These are phyloP conservation scores for Helarctos malayanus DNA, from an alignment of 2,797 vertebrate species.

Conservation along the genomic window DNA sequence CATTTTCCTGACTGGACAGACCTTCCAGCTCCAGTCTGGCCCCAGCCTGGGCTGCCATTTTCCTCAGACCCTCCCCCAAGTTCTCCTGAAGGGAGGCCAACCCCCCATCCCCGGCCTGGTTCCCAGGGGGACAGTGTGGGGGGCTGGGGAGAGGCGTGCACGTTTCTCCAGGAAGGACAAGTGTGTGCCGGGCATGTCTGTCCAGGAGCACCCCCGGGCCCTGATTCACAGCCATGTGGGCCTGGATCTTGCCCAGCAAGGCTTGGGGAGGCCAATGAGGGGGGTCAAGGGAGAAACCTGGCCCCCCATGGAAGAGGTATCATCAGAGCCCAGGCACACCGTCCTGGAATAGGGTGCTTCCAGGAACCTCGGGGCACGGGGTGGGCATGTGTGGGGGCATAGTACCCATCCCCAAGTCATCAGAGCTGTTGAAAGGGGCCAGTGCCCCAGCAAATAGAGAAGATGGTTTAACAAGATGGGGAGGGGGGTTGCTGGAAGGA, in stretches of 20 bases:
- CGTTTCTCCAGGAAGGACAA: rapidly evolving
- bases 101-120: not conserved
- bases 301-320: not conserved
- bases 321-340: not conserved
- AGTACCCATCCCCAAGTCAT: not conserved
- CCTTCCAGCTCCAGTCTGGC: too few species aligned
- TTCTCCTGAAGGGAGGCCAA: not conserved
- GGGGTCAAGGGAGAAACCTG: not conserved
- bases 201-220: rapidly evolving
- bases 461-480: rapidly evolving
- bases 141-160: not conserved
- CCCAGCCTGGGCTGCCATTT: not conserved
- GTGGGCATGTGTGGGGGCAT: not conserved
- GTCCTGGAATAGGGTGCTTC: rapidly evolving
- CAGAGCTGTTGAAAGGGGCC: not conserved
- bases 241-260: not conserved
- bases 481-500: rapidly evolving
- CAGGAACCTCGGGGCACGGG: not conserved
- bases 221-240: not conserved
- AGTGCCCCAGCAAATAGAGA: not conserved
- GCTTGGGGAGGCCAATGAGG: too few species aligned
- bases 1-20: not conserved
- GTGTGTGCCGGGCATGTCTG: not conserved
- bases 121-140: too few species aligned
- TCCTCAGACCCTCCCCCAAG: not conserved